Conservation (phyloP, 2,113 vertebrate species). For the Nibea coibor region DNA sequence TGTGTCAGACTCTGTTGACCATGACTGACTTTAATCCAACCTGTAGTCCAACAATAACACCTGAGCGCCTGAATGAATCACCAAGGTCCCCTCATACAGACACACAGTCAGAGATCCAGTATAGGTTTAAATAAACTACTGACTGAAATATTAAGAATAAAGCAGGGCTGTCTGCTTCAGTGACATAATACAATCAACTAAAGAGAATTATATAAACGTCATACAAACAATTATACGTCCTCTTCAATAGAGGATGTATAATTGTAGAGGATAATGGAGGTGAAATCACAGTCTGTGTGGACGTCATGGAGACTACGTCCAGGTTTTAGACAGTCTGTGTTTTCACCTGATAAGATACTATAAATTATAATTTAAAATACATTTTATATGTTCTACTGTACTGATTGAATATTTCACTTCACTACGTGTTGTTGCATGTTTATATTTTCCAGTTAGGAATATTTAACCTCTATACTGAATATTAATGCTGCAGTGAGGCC, state of each 20-base stretch:
- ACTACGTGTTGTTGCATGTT: neutral
- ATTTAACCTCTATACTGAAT: neutral
- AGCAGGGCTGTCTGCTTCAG: neutral
- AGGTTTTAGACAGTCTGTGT: too few species aligned
- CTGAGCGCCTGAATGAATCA: too few species aligned
- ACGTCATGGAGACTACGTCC: too few species aligned
- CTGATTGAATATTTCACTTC: neutral
- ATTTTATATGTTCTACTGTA: too few species aligned
- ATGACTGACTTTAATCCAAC: neutral
- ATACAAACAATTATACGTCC: too few species aligned
- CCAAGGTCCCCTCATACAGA: neutral
- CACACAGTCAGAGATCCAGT: neutral
- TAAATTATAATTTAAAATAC: too few species aligned
- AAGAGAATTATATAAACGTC: neutral
- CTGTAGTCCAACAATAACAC: too few species aligned
- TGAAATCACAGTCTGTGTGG: too few species aligned
- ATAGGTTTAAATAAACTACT: neutral
- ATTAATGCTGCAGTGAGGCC: neutral
- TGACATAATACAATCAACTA: neutral
- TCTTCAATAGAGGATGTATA: too few species aligned
- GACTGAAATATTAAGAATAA: neutral
- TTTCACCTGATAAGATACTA: too few species aligned
- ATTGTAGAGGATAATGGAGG: too few species aligned
- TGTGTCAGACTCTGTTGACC: neutral
- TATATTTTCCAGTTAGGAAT: neutral